These are phyloP conservation scores for Vanacampus margaritifer DNA, from an alignment of 2,113 vertebrate genomes.

Conservation along the genomic window DNA sequence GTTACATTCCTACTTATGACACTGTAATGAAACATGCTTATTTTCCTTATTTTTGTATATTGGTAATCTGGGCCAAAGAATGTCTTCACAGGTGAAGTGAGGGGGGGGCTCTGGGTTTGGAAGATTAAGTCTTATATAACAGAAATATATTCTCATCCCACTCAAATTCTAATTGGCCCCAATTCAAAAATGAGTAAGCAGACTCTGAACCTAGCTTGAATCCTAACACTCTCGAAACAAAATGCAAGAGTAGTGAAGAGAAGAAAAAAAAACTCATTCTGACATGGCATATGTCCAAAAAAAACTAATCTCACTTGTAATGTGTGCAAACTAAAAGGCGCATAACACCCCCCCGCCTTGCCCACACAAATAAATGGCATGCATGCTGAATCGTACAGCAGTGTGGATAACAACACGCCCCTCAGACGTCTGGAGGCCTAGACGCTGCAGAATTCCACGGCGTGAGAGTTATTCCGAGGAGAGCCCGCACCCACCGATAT, in stretches of 20 bases:
- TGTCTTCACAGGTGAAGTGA: too few species aligned
- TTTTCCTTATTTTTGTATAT: neutral
- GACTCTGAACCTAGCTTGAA: neutral
- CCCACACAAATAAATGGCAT: conserved; percentile 30
- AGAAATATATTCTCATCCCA: neutral
- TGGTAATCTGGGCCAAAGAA: neutral
- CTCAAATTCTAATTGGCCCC: neutral
- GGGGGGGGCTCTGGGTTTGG: too few species aligned
- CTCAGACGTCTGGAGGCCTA: conserved; percentile 54
- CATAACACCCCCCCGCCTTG: neutral
- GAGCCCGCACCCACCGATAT: conserved; percentile 29
- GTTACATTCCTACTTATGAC: too few species aligned
- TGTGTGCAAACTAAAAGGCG: neutral
- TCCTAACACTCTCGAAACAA: neutral
- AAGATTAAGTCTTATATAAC: neutral
- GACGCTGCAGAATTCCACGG: conserved; percentile 62
- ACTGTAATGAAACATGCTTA: too few species aligned
- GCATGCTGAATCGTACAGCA: conserved; percentile 29
- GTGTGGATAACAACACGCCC: conserved; percentile 38
- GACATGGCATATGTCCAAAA: neutral
- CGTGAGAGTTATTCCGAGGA: conserved; percentile 57
- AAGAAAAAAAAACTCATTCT: neutral
- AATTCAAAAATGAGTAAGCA: neutral
- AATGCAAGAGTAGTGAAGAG: conserved; percentile 17
- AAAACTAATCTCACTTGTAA: neutral